Evolutionary conservation across 2,797 vertebrate species (phyloP).

Genomic region (Parotocinclus haroldoi): DNA sequence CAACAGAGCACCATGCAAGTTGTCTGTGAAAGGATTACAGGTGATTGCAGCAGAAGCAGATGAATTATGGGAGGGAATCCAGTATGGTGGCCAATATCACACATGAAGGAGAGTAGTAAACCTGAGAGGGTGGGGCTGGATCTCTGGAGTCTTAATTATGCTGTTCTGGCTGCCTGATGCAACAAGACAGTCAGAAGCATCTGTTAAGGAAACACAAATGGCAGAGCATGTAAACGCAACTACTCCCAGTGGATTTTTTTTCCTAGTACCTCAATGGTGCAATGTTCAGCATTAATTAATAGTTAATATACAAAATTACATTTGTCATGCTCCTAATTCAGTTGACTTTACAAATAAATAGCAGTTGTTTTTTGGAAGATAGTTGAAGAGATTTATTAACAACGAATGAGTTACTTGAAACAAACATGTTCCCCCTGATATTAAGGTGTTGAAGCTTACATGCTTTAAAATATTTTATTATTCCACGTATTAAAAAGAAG

Average conservation of each 20-base stretch:
- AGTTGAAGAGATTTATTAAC: too few relatives aligned
- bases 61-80: conserved; percentile 35
- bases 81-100: conserved; percentile 26
- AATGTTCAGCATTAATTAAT: too few relatives aligned
- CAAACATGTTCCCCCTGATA: too few relatives aligned
- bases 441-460: too few relatives aligned
- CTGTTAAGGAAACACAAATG: conserved; percentile 58
- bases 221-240: conserved; percentile 12
- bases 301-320: too few relatives aligned
- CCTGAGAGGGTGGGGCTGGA: conserved; percentile 23
- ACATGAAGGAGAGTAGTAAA: conserved; percentile 40
- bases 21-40: conserved; percentile 73
- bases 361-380: too few relatives aligned
- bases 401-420: too few relatives aligned
- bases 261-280: too few relatives aligned
- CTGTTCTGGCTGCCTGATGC: conserved; percentile 59
- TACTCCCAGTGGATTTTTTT: background rate
- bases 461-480: too few relatives aligned
- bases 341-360: too few relatives aligned
- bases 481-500: too few relatives aligned
- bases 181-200: conserved; percentile 62
- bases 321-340: too few relatives aligned
- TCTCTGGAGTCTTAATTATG: conserved; percentile 75
- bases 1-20: conserved; percentile 58
- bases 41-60: conserved; percentile 73